Evolutionary conservation across 2,888 invertebrate species (phyloP).

Genomic region (Trissolcus brochymenae): DNA sequence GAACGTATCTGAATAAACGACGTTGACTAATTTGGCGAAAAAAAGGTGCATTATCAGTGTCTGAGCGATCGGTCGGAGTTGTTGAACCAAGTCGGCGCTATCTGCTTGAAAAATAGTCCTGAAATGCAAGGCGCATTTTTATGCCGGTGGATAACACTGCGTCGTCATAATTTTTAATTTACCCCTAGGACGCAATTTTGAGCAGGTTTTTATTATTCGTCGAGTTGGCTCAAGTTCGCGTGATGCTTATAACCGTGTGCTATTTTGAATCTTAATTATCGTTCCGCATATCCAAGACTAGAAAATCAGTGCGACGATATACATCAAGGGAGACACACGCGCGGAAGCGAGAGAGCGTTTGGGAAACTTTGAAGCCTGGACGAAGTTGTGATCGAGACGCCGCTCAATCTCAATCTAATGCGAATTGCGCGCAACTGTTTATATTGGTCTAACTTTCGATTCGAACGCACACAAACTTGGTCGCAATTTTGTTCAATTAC

Average conservation of each 20-base stretch:
- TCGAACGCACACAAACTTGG: slow-evolving; percentile 46
- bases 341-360: slow-evolving; percentile 61
- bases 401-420: slow-evolving; percentile 58
- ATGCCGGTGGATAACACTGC: slow-evolving; percentile 24
- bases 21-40: slow-evolving; percentile 70
- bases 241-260: slow-evolving; percentile 30
- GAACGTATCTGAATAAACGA: slow-evolving; percentile 71
- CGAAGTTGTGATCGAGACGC: slow-evolving; percentile 68
- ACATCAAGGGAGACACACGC: slow-evolving; percentile 61
- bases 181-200: slow-evolving; percentile 19
- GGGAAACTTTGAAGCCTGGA: slow-evolving; percentile 64
- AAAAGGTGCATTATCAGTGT: slow-evolving; percentile 58
- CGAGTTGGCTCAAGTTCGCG: slow-evolving; percentile 24
- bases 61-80: slow-evolving; percentile 31
- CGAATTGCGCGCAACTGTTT: slow-evolving; percentile 47
- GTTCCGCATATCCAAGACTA: slow-evolving; percentile 46
- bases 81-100: slow-evolving; percentile 31
- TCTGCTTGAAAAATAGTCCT: slow-evolving; percentile 47
- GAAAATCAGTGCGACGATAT: slow-evolving; percentile 43
- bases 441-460: slow-evolving; percentile 55
- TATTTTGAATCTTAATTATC: slow-evolving; percentile 45
- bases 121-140: slow-evolving; percentile 35
- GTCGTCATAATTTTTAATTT: slow-evolving; percentile 40
- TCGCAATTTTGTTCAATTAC: slow-evolving; percentile 47
- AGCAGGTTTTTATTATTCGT: slow-evolving; percentile 31